Base-by-base conservation (phyloP, 2,888 invertebrate genomes). In the Furcula furcula region DNA sequence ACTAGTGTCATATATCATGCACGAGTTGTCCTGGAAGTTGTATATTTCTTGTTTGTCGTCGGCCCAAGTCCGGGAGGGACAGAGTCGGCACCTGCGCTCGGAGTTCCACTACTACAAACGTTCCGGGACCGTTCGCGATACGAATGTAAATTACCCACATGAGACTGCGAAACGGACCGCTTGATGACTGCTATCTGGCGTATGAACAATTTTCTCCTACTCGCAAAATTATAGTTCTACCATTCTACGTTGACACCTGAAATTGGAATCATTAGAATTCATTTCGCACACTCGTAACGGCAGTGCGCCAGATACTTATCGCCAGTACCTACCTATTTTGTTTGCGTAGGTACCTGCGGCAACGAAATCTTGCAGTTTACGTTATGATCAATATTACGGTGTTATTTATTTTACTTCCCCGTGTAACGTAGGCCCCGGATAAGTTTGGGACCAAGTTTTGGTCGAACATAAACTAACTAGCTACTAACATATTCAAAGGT, bases 111-210 rank as follows among this genome's bases (percentile, higher is more conserved):
- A 50, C 51, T 55, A 56, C 45, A 40, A 52, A 47, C 54, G 42
- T 55, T 55, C 57, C 43, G 39, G 42, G 36, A 38, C 41, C 50
- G 44, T 56, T 67, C 64, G 64, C 66, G 59, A 63, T 55, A 56
- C 52, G 66, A 72, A 76, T 77, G 71, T 73, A 76, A 77, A 81
- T 76, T 76, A 72, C 73, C 73, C 74, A 71, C 65, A 46, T 36
- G 64, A 68, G 59, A 71, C 64, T 61, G 62, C 64, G 60, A 52
- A 66, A 65, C 57, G 63, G 62, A 65, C 65, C 73, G 67, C 65
- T 65, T 66, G 64, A 64, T 65, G 68, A 68, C 66, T 69, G 69
- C 66, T 76, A 79, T 78, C 74, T 61, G 65, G 67, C 63, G 50
- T 52, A 53, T 49, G 34, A 61, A 56, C 59, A 57, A 61, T 66